Conservation (phyloP, 2,888 invertebrate species). For the Griposia aprilina region DNA sequence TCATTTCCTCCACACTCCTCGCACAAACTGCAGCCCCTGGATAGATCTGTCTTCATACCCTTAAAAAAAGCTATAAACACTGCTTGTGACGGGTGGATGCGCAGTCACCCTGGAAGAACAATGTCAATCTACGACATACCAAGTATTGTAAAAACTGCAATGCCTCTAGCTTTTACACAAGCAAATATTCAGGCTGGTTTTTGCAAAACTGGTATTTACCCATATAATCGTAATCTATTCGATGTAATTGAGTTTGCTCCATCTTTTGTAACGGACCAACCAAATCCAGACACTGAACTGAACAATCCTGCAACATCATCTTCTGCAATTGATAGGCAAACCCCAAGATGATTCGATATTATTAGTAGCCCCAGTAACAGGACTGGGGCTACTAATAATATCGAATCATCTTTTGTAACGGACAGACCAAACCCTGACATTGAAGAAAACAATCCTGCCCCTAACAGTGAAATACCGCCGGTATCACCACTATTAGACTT, state of each 20-base stretch:
- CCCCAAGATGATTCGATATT: no score
- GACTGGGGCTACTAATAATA: neutral
- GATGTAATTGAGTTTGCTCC: constrained; percentile 5
- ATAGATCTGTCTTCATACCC: no score
- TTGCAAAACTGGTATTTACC: constrained; percentile 3
- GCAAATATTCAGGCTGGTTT: constrained; percentile 16
- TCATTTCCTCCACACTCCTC: neutral
- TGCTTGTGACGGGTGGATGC: no score
- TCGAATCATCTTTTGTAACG: neutral
- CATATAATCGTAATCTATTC: constrained; percentile 11
- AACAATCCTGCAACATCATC: neutral
- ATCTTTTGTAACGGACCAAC: constrained; percentile 5
- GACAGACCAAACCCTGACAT: no score
- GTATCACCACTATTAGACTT: no score
- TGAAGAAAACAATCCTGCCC: no score
- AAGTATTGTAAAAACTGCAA: neutral
- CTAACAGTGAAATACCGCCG: no score
- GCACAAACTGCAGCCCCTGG: no score
- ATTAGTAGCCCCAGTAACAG: no score
- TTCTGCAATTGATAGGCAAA: neutral
- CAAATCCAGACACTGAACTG: neutral
- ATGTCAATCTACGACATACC: no score
- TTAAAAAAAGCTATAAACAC: no score
- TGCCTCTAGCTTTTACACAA: neutral
- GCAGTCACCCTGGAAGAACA: no score